Base-by-base conservation (phyloP, 1,140 invertebrate species). In the Nixonia krombeini region DNA sequence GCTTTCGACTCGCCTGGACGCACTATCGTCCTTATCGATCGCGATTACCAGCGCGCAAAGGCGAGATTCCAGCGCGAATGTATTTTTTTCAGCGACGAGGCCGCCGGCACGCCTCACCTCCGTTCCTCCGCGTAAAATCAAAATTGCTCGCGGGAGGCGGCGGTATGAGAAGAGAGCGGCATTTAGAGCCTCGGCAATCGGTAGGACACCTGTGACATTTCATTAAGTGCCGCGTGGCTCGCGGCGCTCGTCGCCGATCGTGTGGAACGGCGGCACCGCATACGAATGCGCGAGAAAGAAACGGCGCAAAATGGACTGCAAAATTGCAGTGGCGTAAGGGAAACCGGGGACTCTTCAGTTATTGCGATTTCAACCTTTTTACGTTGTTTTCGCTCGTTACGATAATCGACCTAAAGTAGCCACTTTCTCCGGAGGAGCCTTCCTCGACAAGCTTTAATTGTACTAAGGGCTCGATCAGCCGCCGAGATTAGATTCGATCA, bases 151-250 rank as follows among this genome's bases (percentile, higher is more conserved):
- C 63, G 56, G 55, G 57, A 52, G 65, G 53, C 55, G 63, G 49
- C 64, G 70, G 68, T 78, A 80, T 82, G 75, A 73, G 76, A 81
- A 80, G 69, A 70, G 73, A 72, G 76, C 77, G 79, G 79, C 80
- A 80, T 82, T 81, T 81, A 79, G 25, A 26, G 25, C 25, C 70
- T 73, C 58, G 61, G 76, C 76, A 74, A 83, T 82, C 80, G 74
- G 72, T 78, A 82, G 78, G 81, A 81, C 80, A 84, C 80, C 81
- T 82, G 80, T 83, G 81, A 84, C 82, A 83, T 84, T 83, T 84
- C 80, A 82, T 84, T 83, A 82, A 82, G 75, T 78, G 72, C 70
- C 74, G 65, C 63, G 55, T 38, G 29, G 29, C 29, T 33, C 29
- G 29, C 25, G 25, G 53, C 66, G 51, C 53, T 31, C 50, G 21